Conservation (phyloP, 2,113 vertebrate genomes). For the Montifringilla adamsi region DNA sequence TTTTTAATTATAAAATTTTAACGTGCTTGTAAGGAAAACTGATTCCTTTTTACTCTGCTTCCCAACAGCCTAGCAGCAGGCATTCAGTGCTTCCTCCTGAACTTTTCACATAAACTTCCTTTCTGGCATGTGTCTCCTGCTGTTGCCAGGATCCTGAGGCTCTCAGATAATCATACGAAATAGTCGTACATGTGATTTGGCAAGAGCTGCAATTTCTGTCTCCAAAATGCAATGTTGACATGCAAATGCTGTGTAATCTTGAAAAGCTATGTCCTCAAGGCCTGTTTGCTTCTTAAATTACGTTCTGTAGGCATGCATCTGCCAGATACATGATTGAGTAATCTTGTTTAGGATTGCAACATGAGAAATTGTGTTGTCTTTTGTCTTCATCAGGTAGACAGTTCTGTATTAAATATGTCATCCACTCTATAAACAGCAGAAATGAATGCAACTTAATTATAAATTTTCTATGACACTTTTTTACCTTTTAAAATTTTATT, state of each 20-base stretch:
- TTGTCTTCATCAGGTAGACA: not conserved
- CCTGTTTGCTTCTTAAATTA: not conserved
- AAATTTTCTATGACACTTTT: not conserved
- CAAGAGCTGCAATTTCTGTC: not conserved
- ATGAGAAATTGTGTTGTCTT: not conserved
- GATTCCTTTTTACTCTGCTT: not conserved
- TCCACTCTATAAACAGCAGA: not conserved
- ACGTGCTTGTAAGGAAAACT: not conserved
- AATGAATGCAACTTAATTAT: not conserved
- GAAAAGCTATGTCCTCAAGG: conserved; percentile 21
- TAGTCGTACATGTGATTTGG: not conserved
- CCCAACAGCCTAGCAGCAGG: not conserved
- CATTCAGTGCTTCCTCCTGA: not conserved
- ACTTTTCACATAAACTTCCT: not conserved
- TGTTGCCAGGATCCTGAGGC: not conserved
- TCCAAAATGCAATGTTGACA: not conserved
- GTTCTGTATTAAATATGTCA: not conserved
- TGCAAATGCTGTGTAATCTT: not conserved
- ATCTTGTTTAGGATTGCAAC: not conserved
- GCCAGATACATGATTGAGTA: not conserved
- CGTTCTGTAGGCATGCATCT: not conserved
- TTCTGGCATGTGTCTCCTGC: not conserved
- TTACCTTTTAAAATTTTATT: not conserved
- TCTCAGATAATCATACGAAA: not conserved
- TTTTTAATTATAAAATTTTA: not conserved